A percentile compares a stretch with the other conserved stretches of the same genome.
Conservation (phyloP, 2,113 vertebrate species). For the Bujurquina vittata region DNA sequence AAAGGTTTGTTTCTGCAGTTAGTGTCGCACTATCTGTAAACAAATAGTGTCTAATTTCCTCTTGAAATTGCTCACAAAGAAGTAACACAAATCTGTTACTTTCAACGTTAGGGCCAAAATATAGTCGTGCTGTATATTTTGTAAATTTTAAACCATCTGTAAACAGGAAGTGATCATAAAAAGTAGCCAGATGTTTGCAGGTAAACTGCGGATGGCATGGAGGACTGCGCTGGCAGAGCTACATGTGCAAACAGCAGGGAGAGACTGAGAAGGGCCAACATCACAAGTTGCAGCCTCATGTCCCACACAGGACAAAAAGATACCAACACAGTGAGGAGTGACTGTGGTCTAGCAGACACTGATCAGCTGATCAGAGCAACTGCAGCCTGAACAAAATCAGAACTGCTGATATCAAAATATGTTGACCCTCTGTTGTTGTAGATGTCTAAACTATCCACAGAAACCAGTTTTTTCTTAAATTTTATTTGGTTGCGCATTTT, state of each 20-base stretch:
- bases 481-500: too few species aligned
- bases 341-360: accelerated
- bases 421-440: accelerated
- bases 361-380: neutral
- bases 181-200: accelerated
- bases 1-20: neutral
- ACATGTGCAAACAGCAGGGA: too few species aligned
- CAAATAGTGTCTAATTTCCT: neutral
- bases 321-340: neutral
- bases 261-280: neutral
- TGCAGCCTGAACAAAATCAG: neutral
- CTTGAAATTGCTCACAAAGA: neutral
- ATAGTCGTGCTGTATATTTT: neutral
- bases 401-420: neutral
- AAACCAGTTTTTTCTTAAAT: accelerated
- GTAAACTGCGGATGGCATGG: accelerated
- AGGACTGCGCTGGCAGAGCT: neutral
- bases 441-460: neutral
- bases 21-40: neutral
- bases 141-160: neutral
- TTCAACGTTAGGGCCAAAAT: neutral
- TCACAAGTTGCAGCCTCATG: neutral
- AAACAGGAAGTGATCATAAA: neutral
- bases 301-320: neutral
- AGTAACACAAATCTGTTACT: neutral